Base-by-base conservation (phyloP, 2,797 vertebrate species). In the Neostethus bicornis region DNA sequence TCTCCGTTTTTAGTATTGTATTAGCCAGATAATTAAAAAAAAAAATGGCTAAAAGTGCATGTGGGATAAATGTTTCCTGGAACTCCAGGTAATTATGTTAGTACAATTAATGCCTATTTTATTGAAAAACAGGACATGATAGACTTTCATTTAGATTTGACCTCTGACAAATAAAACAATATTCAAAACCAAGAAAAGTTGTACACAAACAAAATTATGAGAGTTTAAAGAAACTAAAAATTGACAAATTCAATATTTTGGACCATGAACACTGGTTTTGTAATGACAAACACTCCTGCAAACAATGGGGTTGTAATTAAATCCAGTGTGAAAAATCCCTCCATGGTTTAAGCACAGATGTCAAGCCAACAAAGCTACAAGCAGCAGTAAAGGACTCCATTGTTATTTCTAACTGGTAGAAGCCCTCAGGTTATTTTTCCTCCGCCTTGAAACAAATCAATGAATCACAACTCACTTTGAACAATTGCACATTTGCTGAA, bases 361-460 rank as follows among this genome's bases (percentile, higher is more conserved):
- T 87, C 66, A 69, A 56, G 69, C 70, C 77, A 78, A 66, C 62
- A 60, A 73, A 71, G 70, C 75, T 79, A 74, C 82, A 84, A 84
- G 85, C 75, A 79, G 79, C 60, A 46, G 61, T 77, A 76, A 84
- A 87, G 79, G 80, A 80, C 85, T 85, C 83, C 84, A 89, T 90
- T 90, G 85, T 90, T 90, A 89, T 89, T 89, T 90, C 83, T 80
- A 77, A 85, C 84, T 66, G 73, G 77, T 87, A 85, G 80, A 89
- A 87, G 85, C 87, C 90, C 87, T 17, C 80, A 64, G 87, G 87
- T 88, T 89, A 87, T 90, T 88, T 88, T 87, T 81, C 77, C 80
- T 78, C 87, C 86, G 85, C 81, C 85, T 88, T 88, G 87, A 89
- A 90, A 89, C 84, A 88, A 89, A 91, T 91, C 87, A 91, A 91